phyloP scores from a whole-genome alignment of 2,888 invertebrate species.

The Cacoxenus indagator region DNA sequence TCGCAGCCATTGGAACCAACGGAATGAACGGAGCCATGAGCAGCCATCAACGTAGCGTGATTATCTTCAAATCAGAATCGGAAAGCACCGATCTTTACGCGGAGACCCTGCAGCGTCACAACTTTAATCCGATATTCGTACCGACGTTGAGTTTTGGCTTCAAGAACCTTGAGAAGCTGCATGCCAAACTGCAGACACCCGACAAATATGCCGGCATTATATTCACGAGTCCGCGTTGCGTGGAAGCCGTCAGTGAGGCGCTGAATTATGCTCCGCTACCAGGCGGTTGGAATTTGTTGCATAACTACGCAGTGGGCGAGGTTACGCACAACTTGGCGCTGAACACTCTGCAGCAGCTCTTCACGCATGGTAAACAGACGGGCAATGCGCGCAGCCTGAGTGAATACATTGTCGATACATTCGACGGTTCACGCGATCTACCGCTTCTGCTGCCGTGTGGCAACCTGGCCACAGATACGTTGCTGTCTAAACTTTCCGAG shows the following conservation, averaged over 20 bases:
- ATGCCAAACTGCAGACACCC: constrained; percentile 69
- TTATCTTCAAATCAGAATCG: constrained; percentile 70
- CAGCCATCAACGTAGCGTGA: constrained; percentile 58
- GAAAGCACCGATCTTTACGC: constrained; percentile 72
- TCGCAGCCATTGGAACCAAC: not conserved
- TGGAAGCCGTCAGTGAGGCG: constrained; percentile 71
- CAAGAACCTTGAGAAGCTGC: constrained; percentile 71
- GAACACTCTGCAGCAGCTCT: constrained; percentile 70
- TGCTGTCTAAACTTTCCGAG: constrained; percentile 70
- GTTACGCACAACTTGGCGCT: constrained; percentile 72
- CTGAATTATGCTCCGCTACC: constrained; percentile 68
- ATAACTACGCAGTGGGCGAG: constrained; percentile 74
- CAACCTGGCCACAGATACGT: constrained; percentile 73
- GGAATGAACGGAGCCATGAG: constrained; percentile 32
- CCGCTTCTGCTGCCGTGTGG: constrained; percentile 75
- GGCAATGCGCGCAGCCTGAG: constrained; percentile 74
- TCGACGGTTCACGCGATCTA: constrained; percentile 68
- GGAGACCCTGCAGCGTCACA: constrained; percentile 68
- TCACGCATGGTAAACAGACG: constrained; percentile 72
- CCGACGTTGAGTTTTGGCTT: constrained; percentile 73
- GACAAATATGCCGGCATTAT: constrained; percentile 72
- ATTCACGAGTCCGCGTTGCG: constrained; percentile 74
- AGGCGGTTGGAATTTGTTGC: constrained; percentile 70
- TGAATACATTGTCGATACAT: constrained; percentile 72
- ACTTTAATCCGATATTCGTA: constrained; percentile 71